phyloP scores from a whole-genome alignment of 2,797 vertebrate genomes.

The Falco biarmicus region DNA sequence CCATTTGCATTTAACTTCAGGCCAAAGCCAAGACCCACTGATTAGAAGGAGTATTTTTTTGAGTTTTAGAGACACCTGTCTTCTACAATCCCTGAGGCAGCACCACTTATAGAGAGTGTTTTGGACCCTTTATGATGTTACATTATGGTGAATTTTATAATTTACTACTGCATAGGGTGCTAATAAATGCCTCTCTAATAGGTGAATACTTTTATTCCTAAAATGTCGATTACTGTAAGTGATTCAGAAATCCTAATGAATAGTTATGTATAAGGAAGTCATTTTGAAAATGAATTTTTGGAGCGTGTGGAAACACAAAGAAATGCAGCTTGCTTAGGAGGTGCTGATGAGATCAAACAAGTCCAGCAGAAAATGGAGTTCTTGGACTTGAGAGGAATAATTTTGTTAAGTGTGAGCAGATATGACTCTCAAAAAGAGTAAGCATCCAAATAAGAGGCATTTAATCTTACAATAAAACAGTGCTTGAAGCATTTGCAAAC shows the following conservation, averaged over 20 bases:
- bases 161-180: neutral
- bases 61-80: neutral
- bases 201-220: neutral
- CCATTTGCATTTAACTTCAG: neutral
- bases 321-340: neutral
- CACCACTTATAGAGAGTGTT: neutral
- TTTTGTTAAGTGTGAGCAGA: constrained; percentile 37
- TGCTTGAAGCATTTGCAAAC: constrained; percentile 4
- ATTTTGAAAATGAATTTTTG: constrained; percentile 37
- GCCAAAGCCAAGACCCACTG: neutral
- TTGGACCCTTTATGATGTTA: neutral
- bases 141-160: neutral
- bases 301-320: neutral
- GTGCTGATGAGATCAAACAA: constrained; percentile 1
- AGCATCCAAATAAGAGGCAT: constrained; percentile 41
- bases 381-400: constrained; percentile 44
- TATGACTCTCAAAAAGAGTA: constrained; percentile 17
- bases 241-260: constrained; percentile 31
- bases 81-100: neutral
- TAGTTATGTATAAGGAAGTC: neutral
- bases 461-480: constrained; percentile 56
- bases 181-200: constrained; percentile 23
- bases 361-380: constrained; percentile 39
- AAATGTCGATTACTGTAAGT: neutral
- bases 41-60: neutral